These are phyloP conservation scores for Drosophila triauraria DNA, from an alignment of 1,140 invertebrate genomes.

Conservation along the genomic window DNA sequence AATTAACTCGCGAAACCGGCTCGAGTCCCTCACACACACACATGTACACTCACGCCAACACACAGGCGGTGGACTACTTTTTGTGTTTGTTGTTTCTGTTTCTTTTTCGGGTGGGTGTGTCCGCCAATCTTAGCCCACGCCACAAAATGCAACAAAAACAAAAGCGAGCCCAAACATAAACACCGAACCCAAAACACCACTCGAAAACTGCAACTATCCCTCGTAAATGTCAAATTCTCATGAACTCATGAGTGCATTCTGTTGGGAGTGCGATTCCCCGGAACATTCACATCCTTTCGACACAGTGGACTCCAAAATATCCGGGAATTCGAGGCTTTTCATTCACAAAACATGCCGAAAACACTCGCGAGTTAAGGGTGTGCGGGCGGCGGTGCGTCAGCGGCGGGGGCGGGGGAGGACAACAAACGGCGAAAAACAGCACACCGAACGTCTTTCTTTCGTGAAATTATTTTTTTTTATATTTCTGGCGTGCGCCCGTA, in stretches of 20 bases:
- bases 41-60: conserved; percentile 21
- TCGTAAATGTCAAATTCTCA: conserved; percentile 78
- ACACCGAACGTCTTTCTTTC: conserved; percentile 1
- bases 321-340: conserved; percentile 28
- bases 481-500: neutral
- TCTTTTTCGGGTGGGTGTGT: conserved; percentile 74
- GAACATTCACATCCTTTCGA: neutral
- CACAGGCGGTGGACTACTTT: conserved; percentile 50
- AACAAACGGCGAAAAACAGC: conserved; percentile 10
- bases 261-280: conserved; percentile 4
- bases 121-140: conserved; percentile 64
- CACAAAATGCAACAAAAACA: conserved; percentile 18
- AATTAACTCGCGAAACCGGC: conserved; percentile 70
- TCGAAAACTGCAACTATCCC: conserved; percentile 8
- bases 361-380: conserved; percentile 12
- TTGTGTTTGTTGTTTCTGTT: conserved; percentile 29
- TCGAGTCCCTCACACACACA: conserved; percentile 49
- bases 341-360: conserved; percentile 40
- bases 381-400: neutral
- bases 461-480: neutral
- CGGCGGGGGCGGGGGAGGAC: conserved; percentile 8
- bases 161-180: conserved; percentile 39
- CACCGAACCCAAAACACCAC: conserved; percentile 15
- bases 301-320: conserved; percentile 8
- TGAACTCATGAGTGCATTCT: conserved; percentile 59